These are phyloP conservation scores for Heliconius nattereri DNA, from an alignment of 1,140 invertebrate species.

Conservation along the genomic window DNA sequence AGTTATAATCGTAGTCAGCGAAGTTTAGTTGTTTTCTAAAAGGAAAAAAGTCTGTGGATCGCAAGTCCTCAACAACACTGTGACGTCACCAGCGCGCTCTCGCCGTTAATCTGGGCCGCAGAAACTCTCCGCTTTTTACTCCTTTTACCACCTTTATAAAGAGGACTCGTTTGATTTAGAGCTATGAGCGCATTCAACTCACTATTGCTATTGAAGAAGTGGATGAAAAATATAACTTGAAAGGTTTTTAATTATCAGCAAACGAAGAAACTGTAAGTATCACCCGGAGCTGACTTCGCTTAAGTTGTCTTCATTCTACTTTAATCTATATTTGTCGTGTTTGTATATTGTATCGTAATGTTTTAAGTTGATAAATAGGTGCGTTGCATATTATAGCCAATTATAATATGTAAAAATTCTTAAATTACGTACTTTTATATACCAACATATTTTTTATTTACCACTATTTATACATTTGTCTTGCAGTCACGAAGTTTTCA, in stretches of 20 bases:
- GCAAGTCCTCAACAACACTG: neutral
- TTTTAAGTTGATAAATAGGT: too few relatives aligned
- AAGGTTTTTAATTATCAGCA: slow-evolving; percentile 10
- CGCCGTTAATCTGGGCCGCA: slow-evolving; percentile 19
- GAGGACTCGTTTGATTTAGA: slow-evolving; percentile 6
- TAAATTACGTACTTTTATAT: too few relatives aligned
- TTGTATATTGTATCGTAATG: neutral
- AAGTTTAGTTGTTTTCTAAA: too few relatives aligned
- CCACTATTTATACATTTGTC: neutral
- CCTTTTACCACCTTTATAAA: slow-evolving; percentile 4
- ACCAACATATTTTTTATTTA: neutral
- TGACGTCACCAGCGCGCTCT: slow-evolving; percentile 14
- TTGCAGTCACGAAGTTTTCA: slow-evolving; percentile 3
- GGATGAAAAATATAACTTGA: slow-evolving; percentile 7
- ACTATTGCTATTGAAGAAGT: neutral
- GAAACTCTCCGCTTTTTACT: neutral
- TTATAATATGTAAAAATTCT: too few relatives aligned
- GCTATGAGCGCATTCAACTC: slow-evolving; percentile 13
- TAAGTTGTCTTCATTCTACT: neutral
- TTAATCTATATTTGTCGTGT: neutral
- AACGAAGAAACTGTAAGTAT: slow-evolving; percentile 12
- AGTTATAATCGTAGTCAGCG: too few relatives aligned
- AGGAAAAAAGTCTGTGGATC: neutral
- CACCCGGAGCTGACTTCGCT: neutral
- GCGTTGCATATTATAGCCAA: too few relatives aligned